Evolutionary conservation across 2,888 invertebrate genomes (phyloP), one percentile per base, ranked within the genome.

Genomic region (Agrochola lota): DNA sequence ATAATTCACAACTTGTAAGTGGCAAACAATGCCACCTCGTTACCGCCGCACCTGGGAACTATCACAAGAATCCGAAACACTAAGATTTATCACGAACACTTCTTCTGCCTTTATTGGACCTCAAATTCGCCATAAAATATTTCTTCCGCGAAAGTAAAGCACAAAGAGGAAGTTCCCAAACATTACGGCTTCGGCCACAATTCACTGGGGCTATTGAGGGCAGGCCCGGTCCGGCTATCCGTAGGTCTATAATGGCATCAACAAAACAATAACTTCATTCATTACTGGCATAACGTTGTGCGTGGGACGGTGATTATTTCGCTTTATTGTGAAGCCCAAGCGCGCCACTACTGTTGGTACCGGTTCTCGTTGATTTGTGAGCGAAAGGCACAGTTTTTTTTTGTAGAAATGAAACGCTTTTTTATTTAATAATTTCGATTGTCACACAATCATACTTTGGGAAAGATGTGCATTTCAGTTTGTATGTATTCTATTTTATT

Each of bases 181-280:
- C 84, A 85, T 87, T 85, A 83, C 67, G 63, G 77, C 78, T 83
- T 81, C 67, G 75, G 87, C 78, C 81, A 88, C 87, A 86, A 86
- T 84, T 88, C 88, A 87, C 85, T 43, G 75, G 46, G 81, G 87
- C 86, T 85, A 85, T 81, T 81, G 89, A 78, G 88, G 87, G 82
- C 89, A 78, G 81, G 71, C 74, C 59, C 78, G 80, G 87, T 74
- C 85, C 80, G 71, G 83, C 79, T 85, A 89, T 85, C 87, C 81
- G 81, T 70, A 71, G 83, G 72, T 80, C 82, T 79, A 85, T 85
- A 88, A 87, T 83, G 82, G 82, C 80, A 81, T 80, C 82, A 85
- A 84, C 88, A 82, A 87, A 87, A 88, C 87, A 87, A 90, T 90
- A 90, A 90, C 83, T 91, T 85, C 89, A 91, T 91, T 91, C 88